phyloP scores from a whole-genome alignment of 2,888 invertebrate species.

The Alloscopus bannaensis region DNA sequence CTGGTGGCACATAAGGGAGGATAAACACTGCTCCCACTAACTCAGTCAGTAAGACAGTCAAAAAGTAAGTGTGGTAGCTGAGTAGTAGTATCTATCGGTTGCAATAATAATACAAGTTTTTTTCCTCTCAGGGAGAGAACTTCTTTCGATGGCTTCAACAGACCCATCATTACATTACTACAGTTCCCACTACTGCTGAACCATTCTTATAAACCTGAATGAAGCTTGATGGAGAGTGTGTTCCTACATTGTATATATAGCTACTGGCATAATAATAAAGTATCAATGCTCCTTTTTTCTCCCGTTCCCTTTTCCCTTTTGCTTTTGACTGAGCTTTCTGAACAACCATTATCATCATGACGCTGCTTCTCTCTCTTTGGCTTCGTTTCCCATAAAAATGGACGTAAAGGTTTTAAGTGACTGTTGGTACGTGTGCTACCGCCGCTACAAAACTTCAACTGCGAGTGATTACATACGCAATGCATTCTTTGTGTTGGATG shows the following conservation, averaged over 20 bases:
- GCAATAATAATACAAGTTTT: slow-evolving; percentile 43
- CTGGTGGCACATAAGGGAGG: slow-evolving; percentile 43
- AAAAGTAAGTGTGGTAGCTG: neutral
- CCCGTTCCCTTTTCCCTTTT: too few species aligned
- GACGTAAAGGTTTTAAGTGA: slow-evolving; percentile 45
- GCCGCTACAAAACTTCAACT: slow-evolving; percentile 12
- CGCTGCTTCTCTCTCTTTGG: slow-evolving; percentile 30
- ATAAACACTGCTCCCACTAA: slow-evolving; percentile 36
- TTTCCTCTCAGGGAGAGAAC: slow-evolving; percentile 7
- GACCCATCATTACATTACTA: neutral
- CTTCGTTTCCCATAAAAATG: slow-evolving; percentile 50
- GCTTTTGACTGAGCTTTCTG: slow-evolving; percentile 30
- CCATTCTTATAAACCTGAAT: too few species aligned
- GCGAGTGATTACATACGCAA: slow-evolving; percentile 25
- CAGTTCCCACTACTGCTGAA: neutral
- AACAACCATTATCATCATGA: slow-evolving; percentile 41
- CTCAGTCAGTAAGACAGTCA: slow-evolving; percentile 35
- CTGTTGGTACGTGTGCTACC: slow-evolving; percentile 14
- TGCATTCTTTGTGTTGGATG: slow-evolving; percentile 28
- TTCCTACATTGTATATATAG: neutral
- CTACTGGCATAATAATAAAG: slow-evolving; percentile 28
- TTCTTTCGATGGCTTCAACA: neutral
- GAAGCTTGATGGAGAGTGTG: neutral
- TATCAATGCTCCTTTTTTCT: slow-evolving; percentile 25
- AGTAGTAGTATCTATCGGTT: slow-evolving; percentile 38